Conservation (phyloP, 2,113 vertebrate species). For the Leiothrix lutea region DNA sequence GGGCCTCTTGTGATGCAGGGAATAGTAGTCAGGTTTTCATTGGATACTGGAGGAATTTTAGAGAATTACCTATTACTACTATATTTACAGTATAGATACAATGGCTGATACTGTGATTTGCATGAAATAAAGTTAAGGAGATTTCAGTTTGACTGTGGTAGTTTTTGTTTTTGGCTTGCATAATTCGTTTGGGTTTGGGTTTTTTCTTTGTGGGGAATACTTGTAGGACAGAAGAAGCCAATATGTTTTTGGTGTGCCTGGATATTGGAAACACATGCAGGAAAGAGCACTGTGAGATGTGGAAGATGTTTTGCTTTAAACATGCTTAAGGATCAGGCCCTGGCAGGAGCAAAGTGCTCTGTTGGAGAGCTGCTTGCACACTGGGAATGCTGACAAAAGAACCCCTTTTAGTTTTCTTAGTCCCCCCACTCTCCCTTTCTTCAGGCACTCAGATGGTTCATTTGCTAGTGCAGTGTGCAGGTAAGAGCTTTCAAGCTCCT, state of each 20-base stretch:
- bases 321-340: not conserved
- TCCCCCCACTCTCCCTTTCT: not conserved
- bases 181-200: rapidly evolving
- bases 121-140: not conserved
- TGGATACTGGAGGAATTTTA: not conserved
- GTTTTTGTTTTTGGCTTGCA: not conserved
- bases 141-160: not conserved
- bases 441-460: not conserved
- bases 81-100: not conserved
- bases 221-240: not conserved
- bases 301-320: not conserved
- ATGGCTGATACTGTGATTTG: not conserved
- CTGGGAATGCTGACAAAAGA: not conserved
- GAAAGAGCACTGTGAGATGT: not conserved
- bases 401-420: not conserved
- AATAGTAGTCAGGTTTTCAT: not conserved
- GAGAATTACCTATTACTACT: not conserved
- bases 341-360: not conserved
- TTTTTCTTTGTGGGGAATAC: not conserved
- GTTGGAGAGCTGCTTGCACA: not conserved
- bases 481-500: not conserved
- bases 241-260: not conserved
- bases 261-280: not conserved
- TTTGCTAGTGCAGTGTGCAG: not conserved
- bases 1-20: not conserved